phyloP scores from a whole-genome alignment of 2,888 invertebrate species.

The Sarcophaga variegata region DNA sequence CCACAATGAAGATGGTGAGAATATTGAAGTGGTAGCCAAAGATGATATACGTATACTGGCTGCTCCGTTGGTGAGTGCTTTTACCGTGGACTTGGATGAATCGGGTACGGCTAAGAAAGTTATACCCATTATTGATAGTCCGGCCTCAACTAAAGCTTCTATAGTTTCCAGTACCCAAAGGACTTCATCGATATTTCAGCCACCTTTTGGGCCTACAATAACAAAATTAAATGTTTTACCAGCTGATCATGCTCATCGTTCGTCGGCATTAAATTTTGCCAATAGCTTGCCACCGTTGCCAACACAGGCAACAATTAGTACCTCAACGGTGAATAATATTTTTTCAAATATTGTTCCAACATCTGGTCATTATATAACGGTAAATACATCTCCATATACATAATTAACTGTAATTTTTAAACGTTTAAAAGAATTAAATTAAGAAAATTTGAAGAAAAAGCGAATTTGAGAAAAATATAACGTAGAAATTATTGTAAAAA shows the following conservation, averaged over 20 bases:
- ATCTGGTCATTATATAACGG: slow-evolving; percentile 66
- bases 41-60: slow-evolving; percentile 90
- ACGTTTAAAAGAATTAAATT: too few species aligned
- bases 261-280: slow-evolving; percentile 56
- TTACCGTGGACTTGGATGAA: slow-evolving; percentile 92
- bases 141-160: slow-evolving; percentile 44
- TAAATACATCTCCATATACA: slow-evolving; percentile 31
- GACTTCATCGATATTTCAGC: slow-evolving; percentile 51
- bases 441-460: too few species aligned
- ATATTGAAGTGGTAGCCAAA: slow-evolving; percentile 86
- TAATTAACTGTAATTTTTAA: too few species aligned
- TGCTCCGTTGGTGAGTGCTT: slow-evolving; percentile 91
- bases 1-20: slow-evolving; percentile 86
- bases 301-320: slow-evolving; percentile 70
- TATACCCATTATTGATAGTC: slow-evolving; percentile 86
- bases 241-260: slow-evolving; percentile 68
- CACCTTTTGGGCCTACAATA: slow-evolving; percentile 77
- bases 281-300: slow-evolving; percentile 69
- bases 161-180: slow-evolving; percentile 11
- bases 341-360: slow-evolving; percentile 59
- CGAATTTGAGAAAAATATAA: too few species aligned
- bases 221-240: slow-evolving; percentile 78
- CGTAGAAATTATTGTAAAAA: too few species aligned
- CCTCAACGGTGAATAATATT: slow-evolving; percentile 67
- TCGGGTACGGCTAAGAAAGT: slow-evolving; percentile 90